Percentiles rank a stretch among this genome's conserved stretches.
Conservation (phyloP, 35 echinoderm and acorn worm species). For the Lytechinus variegatus region DNA sequence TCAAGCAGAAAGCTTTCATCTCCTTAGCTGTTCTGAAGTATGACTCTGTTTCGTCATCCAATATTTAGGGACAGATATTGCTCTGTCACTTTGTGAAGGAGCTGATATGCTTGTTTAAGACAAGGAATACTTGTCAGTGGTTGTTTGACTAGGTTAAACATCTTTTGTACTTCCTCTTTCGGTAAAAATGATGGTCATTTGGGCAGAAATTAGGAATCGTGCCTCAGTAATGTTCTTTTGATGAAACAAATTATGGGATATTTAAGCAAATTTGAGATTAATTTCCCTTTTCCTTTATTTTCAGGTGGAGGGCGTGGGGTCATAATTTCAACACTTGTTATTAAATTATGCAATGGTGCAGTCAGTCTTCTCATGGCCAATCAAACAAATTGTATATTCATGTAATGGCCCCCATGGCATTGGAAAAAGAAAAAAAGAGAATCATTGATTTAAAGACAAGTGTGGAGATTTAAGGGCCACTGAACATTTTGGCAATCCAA, state of each 20-base stretch:
- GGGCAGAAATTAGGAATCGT: not conserved
- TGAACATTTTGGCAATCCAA: not conserved
- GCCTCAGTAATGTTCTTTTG: not conserved
- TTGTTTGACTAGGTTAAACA: not conserved
- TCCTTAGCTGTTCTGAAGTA: not conserved
- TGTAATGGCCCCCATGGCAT: not conserved
- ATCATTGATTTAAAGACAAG: not conserved
- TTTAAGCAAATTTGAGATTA: not conserved
- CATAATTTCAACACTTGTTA: not conserved
- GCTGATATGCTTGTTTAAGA: constrained; percentile 12
- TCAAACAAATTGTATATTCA: not conserved
- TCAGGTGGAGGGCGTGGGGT: not conserved
- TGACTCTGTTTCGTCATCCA: not conserved
- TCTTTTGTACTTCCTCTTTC: not conserved
- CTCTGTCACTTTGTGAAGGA: not conserved
- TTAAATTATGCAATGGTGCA: not conserved
- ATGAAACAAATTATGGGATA: too few relatives aligned
- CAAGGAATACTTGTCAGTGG: not conserved
- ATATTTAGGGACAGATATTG: not conserved
- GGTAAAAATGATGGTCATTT: not conserved
- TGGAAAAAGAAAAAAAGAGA: not conserved
- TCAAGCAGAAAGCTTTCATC: constrained; percentile 18
- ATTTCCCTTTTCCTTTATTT: not conserved
- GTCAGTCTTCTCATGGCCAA: not conserved
- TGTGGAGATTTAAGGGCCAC: not conserved